These are phyloP conservation scores for Scrobipalpa costella DNA, from an alignment of 2,888 invertebrate species.

Conservation along the genomic window DNA sequence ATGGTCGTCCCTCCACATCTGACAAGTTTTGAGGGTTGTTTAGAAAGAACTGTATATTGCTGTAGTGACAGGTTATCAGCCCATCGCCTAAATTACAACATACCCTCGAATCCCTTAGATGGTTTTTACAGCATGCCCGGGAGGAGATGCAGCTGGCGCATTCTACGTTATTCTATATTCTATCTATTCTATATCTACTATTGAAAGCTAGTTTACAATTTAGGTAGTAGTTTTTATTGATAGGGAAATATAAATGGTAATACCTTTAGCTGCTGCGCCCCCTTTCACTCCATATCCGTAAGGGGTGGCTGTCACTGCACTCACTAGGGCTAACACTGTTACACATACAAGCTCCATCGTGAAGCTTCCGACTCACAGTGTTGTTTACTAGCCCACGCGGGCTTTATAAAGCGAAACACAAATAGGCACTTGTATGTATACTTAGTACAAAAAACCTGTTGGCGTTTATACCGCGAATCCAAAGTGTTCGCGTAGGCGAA, in stretches of 20 bases:
- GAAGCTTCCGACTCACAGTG: slow-evolving; percentile 71
- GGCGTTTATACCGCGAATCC: slow-evolving; percentile 69
- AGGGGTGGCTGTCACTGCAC: slow-evolving; percentile 59
- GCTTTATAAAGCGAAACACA: slow-evolving; percentile 77
- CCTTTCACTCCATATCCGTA: slow-evolving; percentile 70
- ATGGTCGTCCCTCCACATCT: too few species aligned
- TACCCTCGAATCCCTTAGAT: too few species aligned
- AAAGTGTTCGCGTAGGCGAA: slow-evolving; percentile 51
- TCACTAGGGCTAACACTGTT: slow-evolving; percentile 55
- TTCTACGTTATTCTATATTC: too few species aligned
- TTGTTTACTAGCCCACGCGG: slow-evolving; percentile 56
- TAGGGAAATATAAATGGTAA: slow-evolving; percentile 32
- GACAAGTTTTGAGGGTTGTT: too few species aligned
- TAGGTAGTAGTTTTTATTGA: too few species aligned
- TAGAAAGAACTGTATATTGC: too few species aligned
- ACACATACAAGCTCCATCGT: slow-evolving; percentile 71
- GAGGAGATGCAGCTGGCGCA: too few species aligned
- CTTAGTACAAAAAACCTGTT: slow-evolving; percentile 73
- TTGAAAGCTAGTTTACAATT: too few species aligned
- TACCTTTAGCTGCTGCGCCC: slow-evolving; percentile 66
- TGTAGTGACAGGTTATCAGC: too few species aligned
- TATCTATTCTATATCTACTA: too few species aligned
- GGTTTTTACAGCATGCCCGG: too few species aligned
- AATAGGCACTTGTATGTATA: slow-evolving; percentile 63
- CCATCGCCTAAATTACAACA: too few species aligned